These are phyloP conservation scores for Watsonalla cultraria DNA, from an alignment of 2,888 invertebrate genomes.

Conservation along the genomic window DNA sequence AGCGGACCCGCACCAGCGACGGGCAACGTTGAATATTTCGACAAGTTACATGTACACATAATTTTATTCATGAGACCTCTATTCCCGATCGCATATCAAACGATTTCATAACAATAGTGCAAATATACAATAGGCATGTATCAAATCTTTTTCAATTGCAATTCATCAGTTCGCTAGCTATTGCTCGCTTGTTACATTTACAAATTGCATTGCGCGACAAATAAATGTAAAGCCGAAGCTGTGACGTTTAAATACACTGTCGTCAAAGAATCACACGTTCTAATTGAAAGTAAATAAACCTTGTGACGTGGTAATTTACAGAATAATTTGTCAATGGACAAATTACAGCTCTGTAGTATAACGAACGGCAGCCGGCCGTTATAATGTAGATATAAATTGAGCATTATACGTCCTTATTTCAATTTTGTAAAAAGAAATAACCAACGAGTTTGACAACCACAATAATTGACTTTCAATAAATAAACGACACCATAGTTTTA, in stretches of 20 bases:
- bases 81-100: slow-evolving; percentile 48
- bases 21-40: slow-evolving; percentile 64
- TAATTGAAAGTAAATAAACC: neutral
- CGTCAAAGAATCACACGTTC: neutral
- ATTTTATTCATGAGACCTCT: slow-evolving; percentile 68
- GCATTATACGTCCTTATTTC: no score
- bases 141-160: neutral
- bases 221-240: neutral
- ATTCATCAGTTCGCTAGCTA: slow-evolving; percentile 3
- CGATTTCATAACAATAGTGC: slow-evolving; percentile 41
- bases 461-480: no score
- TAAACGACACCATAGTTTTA: neutral
- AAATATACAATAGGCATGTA: slow-evolving; percentile 7
- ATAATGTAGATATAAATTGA: no score
- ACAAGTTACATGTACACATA: slow-evolving; percentile 43
- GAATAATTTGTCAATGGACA: neutral
- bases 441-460: no score
- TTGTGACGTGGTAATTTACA: neutral
- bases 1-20: slow-evolving; percentile 50
- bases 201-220: slow-evolving; percentile 1
- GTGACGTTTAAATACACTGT: neutral
- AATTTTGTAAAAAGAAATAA: no score
- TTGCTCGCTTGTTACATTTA: slow-evolving; percentile 5
- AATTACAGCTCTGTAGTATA: no score
- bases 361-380: no score